phyloP scores from a whole-genome alignment of 2,113 vertebrate genomes.

The Crypturellus undulatus region DNA sequence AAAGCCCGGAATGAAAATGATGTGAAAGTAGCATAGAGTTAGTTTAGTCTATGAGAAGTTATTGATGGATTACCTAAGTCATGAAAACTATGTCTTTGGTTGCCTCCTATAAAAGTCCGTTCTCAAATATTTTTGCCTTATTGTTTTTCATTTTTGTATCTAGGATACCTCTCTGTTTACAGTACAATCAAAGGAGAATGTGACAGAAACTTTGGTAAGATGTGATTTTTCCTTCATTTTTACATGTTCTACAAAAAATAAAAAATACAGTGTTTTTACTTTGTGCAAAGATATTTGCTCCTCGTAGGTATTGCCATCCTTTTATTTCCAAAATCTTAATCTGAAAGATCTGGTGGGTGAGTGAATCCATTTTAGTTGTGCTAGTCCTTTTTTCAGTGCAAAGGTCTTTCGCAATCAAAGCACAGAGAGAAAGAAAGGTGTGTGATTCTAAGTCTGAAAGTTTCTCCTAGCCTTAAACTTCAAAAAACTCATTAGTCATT shows the following conservation, averaged over 20 bases:
- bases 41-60: neutral
- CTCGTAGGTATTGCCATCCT: neutral
- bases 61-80: neutral
- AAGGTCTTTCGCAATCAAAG: neutral
- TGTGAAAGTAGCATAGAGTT: neutral
- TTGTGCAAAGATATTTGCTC: neutral
- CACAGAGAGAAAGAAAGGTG: neutral
- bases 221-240: constrained; percentile 17
- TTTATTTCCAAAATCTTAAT: neutral
- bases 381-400: neutral
- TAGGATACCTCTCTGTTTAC: constrained; percentile 83
- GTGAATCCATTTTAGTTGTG: neutral
- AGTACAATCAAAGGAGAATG: constrained; percentile 77
- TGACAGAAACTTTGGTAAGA: constrained; percentile 86
- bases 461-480: neutral
- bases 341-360: neutral
- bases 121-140: neutral
- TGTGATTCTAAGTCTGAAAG: neutral
- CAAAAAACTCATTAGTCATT: neutral
- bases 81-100: neutral
- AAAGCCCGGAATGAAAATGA: neutral
- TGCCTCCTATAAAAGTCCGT: neutral
- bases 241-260: neutral
- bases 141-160: constrained; percentile 30
- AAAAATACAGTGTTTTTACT: neutral